Conservation (phyloP, 2,113 vertebrate species). For the Drymodes brunneopygia region DNA sequence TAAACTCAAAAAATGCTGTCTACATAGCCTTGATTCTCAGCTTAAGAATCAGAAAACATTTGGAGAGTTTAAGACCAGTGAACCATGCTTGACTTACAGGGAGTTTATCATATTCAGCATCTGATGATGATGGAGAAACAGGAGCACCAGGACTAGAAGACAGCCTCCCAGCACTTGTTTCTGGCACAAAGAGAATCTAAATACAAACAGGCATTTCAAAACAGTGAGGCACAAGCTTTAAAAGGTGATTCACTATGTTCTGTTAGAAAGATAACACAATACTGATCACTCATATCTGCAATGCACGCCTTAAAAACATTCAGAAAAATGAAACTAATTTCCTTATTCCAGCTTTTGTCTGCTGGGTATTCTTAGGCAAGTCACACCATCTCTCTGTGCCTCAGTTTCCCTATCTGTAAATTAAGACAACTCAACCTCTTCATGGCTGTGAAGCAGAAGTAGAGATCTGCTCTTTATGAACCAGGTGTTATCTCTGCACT, state of each 20-base stretch:
- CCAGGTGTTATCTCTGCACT: neutral
- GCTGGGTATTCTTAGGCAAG: neutral
- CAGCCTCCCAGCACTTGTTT: slow-evolving; percentile 62
- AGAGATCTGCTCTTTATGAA: neutral
- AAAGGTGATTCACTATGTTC: neutral
- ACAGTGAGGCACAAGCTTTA: neutral
- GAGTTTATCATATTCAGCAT: slow-evolving; percentile 79
- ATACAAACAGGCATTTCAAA: neutral
- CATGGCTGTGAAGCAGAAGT: neutral
- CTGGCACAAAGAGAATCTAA: slow-evolving; percentile 92
- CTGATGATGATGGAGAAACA: slow-evolving; percentile 73
- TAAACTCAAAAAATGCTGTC: neutral
- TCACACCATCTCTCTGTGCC: neutral
- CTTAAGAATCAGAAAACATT: neutral
- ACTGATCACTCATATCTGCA: neutral
- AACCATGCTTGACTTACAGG: slow-evolving; percentile 72
- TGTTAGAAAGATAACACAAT: neutral
- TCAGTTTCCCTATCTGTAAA: neutral
- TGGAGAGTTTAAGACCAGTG: neutral
- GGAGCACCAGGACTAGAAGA: slow-evolving; percentile 66
- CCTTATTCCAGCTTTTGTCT: neutral
- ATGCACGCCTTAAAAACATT: neutral
- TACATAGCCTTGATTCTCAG: neutral
- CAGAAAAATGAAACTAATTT: neutral
- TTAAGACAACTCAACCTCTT: neutral